phyloP scores from a whole-genome alignment of 2,888 invertebrate genomes.

The Pterobdella sp. region DNA sequence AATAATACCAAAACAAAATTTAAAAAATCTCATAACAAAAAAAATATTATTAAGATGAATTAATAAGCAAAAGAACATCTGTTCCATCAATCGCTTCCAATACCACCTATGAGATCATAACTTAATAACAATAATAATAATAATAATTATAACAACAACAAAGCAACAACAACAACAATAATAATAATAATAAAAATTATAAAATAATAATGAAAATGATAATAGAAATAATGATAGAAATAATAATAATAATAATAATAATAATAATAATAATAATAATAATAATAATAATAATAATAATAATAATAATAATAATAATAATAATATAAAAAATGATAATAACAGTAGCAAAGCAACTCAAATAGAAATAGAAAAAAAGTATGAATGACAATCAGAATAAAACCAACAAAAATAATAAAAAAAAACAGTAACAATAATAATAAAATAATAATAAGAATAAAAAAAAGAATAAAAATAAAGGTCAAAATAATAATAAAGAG shows the following conservation, averaged over 20 bases:
- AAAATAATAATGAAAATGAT: background rate
- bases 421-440: no score
- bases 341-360: background rate
- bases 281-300: background rate
- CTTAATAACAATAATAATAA: background rate
- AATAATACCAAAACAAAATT: no score
- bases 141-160: background rate
- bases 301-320: background rate
- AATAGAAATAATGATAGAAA: background rate
- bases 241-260: background rate
- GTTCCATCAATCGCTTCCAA: no score
- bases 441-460: no score
- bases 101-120: background rate
- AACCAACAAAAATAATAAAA: no score
- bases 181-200: background rate
- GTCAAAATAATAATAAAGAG: no score
- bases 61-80: no score
- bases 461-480: no score
- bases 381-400: no score
- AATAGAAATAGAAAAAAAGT: no score
- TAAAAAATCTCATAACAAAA: no score
- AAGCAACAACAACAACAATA: background rate
- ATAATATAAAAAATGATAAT: background rate
- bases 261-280: background rate
- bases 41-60: no score